A percentile compares a stretch with the other conserved stretches of the same genome.
phyloP scores from a whole-genome alignment of 2,797 vertebrate genomes.

The Orientallactaga sibirica region DNA sequence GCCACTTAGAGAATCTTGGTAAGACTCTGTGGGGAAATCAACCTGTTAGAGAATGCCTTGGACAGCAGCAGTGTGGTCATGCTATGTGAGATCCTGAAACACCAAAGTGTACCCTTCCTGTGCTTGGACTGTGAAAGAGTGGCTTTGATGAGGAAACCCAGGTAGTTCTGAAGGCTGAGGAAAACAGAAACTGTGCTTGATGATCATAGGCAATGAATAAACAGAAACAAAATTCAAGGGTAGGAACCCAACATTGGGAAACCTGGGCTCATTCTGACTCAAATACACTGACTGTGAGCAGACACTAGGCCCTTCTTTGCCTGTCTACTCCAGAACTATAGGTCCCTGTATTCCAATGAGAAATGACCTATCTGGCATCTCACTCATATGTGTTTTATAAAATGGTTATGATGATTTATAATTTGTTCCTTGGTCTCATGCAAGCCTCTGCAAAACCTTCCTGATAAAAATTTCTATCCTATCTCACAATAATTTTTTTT shows the following conservation, averaged over 20 bases:
- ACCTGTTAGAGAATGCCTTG: too few relatives aligned
- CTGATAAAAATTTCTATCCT: neutral
- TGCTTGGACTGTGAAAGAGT: neutral
- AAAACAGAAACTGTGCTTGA: neutral
- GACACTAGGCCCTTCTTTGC: neutral
- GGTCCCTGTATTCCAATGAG: too few relatives aligned
- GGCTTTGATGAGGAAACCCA: slow-evolving; percentile 15
- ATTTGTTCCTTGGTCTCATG: neutral
- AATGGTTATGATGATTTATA: neutral
- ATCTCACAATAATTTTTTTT: too few relatives aligned
- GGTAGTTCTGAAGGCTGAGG: neutral
- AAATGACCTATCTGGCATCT: neutral
- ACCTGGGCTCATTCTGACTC: neutral
- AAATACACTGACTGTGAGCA: too few relatives aligned
- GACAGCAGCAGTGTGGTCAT: too few relatives aligned
- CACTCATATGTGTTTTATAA: neutral
- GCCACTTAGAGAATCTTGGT: neutral
- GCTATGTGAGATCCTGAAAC: too few relatives aligned
- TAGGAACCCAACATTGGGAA: accelerated
- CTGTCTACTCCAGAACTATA: neutral
- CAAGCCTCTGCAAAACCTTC: neutral
- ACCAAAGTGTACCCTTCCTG: too few relatives aligned
- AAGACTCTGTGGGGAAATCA: too few relatives aligned
- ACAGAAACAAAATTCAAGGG: accelerated
- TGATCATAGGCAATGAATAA: accelerated